Percentiles rank a stretch among this genome's conserved stretches.
Conservation (phyloP, 2,888 invertebrate genomes). For the Drosophila longiperda region DNA sequence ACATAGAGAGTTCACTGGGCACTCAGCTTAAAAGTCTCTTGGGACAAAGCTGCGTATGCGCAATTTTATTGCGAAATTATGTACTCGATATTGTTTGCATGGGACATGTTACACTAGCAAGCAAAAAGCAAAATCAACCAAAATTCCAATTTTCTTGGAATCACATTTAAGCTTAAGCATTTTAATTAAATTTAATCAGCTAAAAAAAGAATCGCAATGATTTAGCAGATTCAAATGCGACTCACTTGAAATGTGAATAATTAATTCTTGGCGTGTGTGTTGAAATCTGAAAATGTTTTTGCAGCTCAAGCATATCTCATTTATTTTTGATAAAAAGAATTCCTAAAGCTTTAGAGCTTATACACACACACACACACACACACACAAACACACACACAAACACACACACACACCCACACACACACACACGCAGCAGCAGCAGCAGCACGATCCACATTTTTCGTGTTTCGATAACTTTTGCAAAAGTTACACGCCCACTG, state of each 20-base stretch:
- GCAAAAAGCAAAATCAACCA: not conserved
- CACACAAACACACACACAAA: constrained; percentile 10
- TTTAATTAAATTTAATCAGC: not conserved
- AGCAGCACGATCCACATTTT: constrained; percentile 52
- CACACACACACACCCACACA: constrained; percentile 3
- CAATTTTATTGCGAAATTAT: constrained; percentile 58
- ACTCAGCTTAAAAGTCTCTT: constrained; percentile 33
- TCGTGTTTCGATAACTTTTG: constrained; percentile 71
- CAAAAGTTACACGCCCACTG: constrained; percentile 37
- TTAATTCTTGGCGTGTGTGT: constrained; percentile 10
- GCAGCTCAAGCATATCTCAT: constrained; percentile 25
- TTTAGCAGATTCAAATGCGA: not conserved
- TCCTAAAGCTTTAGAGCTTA: constrained; percentile 43
- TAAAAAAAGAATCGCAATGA: not conserved
- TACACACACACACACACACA: constrained; percentile 12
- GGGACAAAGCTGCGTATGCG: constrained; percentile 67
- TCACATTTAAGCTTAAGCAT: not conserved
- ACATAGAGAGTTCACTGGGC: constrained; percentile 3
- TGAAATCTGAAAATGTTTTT: constrained; percentile 26
- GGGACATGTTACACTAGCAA: constrained; percentile 42
- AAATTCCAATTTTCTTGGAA: not conserved
- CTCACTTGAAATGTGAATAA: constrained; percentile 1
- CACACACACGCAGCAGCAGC: constrained; percentile 6
- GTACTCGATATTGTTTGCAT: constrained; percentile 53
- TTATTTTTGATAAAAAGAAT: constrained; percentile 22